Evolutionary conservation across 2,888 invertebrate species (phyloP), one percentile per base, ranked within the genome.

Genomic region (Charanyca ferruginea): DNA sequence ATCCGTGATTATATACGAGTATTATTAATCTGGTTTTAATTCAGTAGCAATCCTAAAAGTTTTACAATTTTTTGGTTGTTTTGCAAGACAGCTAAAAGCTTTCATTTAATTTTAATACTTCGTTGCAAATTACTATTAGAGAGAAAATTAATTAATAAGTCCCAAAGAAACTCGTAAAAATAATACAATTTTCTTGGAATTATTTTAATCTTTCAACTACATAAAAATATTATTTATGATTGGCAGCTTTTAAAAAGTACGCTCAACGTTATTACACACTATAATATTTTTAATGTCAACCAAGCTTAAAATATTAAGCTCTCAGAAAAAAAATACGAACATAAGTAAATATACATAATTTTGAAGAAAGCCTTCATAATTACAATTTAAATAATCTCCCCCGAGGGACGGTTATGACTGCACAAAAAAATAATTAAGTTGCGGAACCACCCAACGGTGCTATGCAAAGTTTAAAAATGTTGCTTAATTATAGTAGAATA

Each of bases 371-470:
- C 51, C 55, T 51, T 28, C 44, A 20, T 76, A 76, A 68, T 78
- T 64, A 72, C 59, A 59, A 64, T 68, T 70, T 68, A 64, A 79
- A 72, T 68, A 54, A 72, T 70, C 54, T 48, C 18, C 22, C 53
- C 9, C 35, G 45, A 48, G 28, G 42, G 61, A 53, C 35, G 42
- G 57, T 61, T 72, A 62, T 55, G 52, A 38, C 16, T 63, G 71
- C 51, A 62, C 58, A 72, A 77, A 78, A 69, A 78, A 76, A 52
- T 61, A 60, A 68, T 78, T 75, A 76, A 66, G 68, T 64, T 64
- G 51, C 61, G 35, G 41, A 67, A 41, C 72, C 58, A 44, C 60
- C 67, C 52, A 42, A 44, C 68, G 48, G 77, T 64, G 49, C 48
- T 63, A 49, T 23, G 42, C 53, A 51, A 35, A 67, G 65, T 42